phyloP scores from a whole-genome alignment of 2,797 vertebrate species.

The Pelochelys cantorii region DNA sequence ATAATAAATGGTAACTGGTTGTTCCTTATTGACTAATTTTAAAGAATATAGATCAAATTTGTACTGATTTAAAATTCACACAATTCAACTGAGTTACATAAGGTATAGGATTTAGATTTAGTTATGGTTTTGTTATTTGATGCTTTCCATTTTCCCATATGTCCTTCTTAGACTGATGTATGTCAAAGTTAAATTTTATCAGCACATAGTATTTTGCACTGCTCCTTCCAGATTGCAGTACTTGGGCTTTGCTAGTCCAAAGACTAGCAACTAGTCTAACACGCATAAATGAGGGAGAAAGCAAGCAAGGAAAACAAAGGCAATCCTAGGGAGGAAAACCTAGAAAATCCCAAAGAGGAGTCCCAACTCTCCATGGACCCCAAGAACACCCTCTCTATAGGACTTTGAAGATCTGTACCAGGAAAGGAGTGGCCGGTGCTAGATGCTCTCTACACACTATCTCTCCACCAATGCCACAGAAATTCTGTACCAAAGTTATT shows the following conservation, averaged over 20 bases:
- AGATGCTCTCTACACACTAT: not conserved
- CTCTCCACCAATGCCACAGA: not conserved
- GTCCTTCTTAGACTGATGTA: not conserved
- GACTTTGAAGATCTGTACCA: not conserved
- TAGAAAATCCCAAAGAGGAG: not conserved
- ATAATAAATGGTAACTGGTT: constrained; percentile 44
- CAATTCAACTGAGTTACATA: not conserved
- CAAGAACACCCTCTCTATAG: not conserved
- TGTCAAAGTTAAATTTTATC: not conserved
- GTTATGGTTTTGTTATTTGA: constrained; percentile 1
- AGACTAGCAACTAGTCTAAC: constrained; percentile 22
- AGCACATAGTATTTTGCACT: not conserved
- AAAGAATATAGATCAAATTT: constrained; percentile 39
- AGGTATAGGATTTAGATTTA: constrained; percentile 11
- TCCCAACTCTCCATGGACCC: not conserved
- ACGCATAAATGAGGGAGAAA: not conserved
- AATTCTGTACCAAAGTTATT: accelerated
- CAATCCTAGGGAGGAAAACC: not conserved
- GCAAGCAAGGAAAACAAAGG: not conserved
- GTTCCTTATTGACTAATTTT: constrained; percentile 1
- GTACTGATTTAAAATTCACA: constrained; percentile 48
- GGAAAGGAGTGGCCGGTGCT: not conserved
- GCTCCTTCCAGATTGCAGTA: not conserved
- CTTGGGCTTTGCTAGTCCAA: not conserved
- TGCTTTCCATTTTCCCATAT: not conserved